These are phyloP conservation scores for Bursaphelenchus mucronatus DNA, from an alignment of 1,140 invertebrate genomes.

Conservation along the genomic window DNA sequence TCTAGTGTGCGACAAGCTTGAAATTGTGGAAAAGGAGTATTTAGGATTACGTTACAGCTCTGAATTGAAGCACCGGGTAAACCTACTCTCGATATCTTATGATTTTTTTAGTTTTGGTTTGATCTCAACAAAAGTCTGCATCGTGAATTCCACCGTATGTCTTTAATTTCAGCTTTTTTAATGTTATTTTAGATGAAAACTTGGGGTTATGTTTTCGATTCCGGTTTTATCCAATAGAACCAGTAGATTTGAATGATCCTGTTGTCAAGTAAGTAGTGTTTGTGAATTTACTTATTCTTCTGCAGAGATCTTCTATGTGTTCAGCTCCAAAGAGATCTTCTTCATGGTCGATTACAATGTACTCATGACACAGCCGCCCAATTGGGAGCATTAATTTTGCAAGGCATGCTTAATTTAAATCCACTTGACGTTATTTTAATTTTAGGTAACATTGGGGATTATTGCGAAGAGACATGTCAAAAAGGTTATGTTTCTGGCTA, in stretches of 20 bases:
- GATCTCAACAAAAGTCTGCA: conserved; percentile 85
- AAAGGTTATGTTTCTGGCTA: conserved; percentile 85
- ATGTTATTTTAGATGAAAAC: conserved; percentile 18
- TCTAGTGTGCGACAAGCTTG: conserved; percentile 84
- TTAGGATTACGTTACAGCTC: conserved; percentile 93
- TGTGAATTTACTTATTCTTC: not conserved
- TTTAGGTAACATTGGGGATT: conserved; percentile 87
- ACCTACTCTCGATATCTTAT: conserved; percentile 10
- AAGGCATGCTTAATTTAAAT: conserved; percentile 69
- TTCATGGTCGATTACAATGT: conserved; percentile 87
- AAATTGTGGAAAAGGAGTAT: conserved; percentile 91
- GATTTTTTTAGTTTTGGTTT: conserved; percentile 82
- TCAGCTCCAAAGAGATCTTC: conserved; percentile 84
- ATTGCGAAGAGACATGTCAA: conserved; percentile 77
- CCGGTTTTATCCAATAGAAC: conserved; percentile 89
- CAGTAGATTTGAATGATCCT: conserved; percentile 76
- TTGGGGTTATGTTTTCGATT: conserved; percentile 83
- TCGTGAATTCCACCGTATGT: conserved; percentile 87
- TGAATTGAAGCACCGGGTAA: conserved; percentile 77
- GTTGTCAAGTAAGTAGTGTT: conserved; percentile 67
- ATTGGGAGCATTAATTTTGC: conserved; percentile 83
- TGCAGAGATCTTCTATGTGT: conserved; percentile 80
- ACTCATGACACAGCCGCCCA: conserved; percentile 78
- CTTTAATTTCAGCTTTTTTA: conserved; percentile 21
- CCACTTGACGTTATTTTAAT: conserved; percentile 29